These are phyloP conservation scores for Arion vulgaris DNA, from an alignment of 1,140 invertebrate genomes.

Conservation along the genomic window DNA sequence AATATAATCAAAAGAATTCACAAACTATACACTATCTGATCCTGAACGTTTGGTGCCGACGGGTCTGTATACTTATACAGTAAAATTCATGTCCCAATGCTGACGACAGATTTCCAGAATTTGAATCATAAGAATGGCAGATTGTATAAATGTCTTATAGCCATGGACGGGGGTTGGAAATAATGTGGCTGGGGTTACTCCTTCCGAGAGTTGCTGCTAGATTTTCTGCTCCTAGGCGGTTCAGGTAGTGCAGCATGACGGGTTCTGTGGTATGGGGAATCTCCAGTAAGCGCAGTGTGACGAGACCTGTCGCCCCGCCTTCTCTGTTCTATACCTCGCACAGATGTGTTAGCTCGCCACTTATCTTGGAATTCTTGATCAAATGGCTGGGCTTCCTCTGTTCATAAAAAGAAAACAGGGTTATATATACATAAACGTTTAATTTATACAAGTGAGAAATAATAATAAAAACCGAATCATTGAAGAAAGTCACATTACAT, in stretches of 20 bases:
- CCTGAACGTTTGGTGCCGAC: too few relatives aligned
- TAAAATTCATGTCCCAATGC: too few relatives aligned
- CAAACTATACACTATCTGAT: too few relatives aligned
- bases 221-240: slow-evolving; percentile 16
- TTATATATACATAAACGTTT: too few relatives aligned
- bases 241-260: slow-evolving; percentile 28
- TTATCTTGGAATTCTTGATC: slow-evolving; percentile 52
- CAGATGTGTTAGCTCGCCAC: slow-evolving; percentile 25
- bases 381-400: slow-evolving; percentile 53
- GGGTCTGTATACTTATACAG: too few relatives aligned
- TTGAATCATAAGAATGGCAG: too few relatives aligned
- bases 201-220: slow-evolving; percentile 9
- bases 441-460: too few relatives aligned
- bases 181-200: slow-evolving; percentile 10
- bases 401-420: background rate
- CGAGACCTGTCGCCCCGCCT: slow-evolving; percentile 1
- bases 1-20: too few relatives aligned
- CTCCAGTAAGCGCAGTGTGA: background rate
- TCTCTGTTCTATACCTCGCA: slow-evolving; percentile 23
- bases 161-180: slow-evolving; percentile 2
- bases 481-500: too few relatives aligned
- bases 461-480: too few relatives aligned
- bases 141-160: background rate
- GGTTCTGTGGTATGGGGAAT: background rate
- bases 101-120: too few relatives aligned